Evolutionary conservation across 2,888 invertebrate genomes (phyloP), one percentile per base, ranked within the genome.

Genomic region (Blastobasis lacticolella): DNA sequence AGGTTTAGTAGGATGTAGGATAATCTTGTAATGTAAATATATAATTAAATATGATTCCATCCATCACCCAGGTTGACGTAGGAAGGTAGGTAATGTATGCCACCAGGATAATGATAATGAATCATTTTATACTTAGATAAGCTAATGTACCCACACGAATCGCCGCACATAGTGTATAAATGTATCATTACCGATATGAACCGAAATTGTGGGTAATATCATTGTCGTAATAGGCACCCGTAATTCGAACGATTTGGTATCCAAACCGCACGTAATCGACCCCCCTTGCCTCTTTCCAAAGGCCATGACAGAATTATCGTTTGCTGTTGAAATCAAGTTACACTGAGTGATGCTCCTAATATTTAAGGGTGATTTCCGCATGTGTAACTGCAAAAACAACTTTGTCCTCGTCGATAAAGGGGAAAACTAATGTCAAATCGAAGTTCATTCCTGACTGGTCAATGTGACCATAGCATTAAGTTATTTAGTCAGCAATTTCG

Each of bases 401-500:
- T 23, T 23, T 23, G 23, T 23, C 23, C 23, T 23, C 23, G 23
- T 23, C 23, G 3, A 23, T 23, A 52, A 55, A 60, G 62, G 56
- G 61, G 67, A 64, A 62, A 56, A 59, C 66, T 69, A 62, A 68
- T 71, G 65, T 54, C 61, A 23, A 60, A 60, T 61, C 50, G 58
- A 54, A 62, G 72, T 50, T 71, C 66, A 54, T 47, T 4, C 10
- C 10, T 55, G 53, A 57, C 45, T 72, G 72, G 79, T 61, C 41
- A 52, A 52, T 44, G 45, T 50, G 56, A 48, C 57, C 55, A 67
- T 63, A 63, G 61, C 69, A 83, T 84, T 83, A 79, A 80, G 81
- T 82, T 78, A 84, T 84, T 83, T 79, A 77, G 78, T 71, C 60
- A 67, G 73, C 66, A 73, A 75, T 78, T 77, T 75, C 58, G 78